Conservation (phyloP, 2,797 vertebrate species). For the Sebastes alutus region DNA sequence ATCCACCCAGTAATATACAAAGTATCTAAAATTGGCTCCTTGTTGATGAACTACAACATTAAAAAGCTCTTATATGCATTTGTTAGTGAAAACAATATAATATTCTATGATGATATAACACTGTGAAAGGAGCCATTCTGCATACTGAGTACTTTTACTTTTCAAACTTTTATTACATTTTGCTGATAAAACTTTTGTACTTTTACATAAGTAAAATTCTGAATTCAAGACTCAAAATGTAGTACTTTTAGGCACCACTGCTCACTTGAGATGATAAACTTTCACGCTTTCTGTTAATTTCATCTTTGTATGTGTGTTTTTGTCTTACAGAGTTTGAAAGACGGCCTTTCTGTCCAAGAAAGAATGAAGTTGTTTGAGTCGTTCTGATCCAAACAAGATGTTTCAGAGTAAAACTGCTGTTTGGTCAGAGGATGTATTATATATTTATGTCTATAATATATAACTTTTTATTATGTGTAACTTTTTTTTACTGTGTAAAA, state of each 20-base stretch:
- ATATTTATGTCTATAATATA: not conserved
- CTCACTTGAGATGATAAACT: not conserved
- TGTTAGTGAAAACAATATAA: too few species aligned
- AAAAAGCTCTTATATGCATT: too few species aligned
- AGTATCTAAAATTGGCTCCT: too few species aligned
- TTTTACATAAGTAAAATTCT: not conserved
- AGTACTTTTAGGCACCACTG: not conserved
- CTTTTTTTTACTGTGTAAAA: constrained; percentile 17
- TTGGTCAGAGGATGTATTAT: not conserved
- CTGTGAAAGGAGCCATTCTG: not conserved
- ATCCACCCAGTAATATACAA: too few species aligned
- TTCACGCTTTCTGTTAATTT: too few species aligned
- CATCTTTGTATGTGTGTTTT: constrained; percentile 4
- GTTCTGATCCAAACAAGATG: constrained; percentile 45
- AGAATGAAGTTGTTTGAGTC: constrained; percentile 78
- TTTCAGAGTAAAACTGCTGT: not conserved
- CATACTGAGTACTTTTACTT: not conserved
- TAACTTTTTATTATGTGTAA: not conserved
- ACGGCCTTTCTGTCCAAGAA: constrained; percentile 76
- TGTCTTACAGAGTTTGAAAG: constrained; percentile 75
- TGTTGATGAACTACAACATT: too few species aligned
- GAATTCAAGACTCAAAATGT: not conserved
- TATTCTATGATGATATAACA: not conserved
- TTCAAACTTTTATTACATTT: not conserved
- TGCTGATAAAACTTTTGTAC: not conserved